Evolutionary conservation across 2,888 invertebrate genomes (phyloP).

Genomic region (Amiota minor): DNA sequence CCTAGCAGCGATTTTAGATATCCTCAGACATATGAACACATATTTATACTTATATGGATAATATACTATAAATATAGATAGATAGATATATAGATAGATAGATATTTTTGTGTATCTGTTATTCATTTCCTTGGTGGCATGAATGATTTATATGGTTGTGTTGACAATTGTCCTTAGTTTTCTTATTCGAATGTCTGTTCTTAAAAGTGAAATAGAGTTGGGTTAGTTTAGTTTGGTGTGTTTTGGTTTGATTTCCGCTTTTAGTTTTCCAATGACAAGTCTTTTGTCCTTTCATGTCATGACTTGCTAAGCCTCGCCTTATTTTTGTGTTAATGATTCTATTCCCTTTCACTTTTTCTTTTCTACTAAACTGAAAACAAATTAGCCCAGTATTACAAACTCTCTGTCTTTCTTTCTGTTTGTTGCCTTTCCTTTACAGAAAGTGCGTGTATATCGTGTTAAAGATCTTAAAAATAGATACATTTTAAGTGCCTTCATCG

Average conservation of each 20-base stretch:
- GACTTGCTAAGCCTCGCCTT: neutral
- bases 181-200: neutral
- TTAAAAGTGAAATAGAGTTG: neutral
- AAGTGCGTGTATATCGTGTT: neutral
- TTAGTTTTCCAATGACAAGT: neutral
- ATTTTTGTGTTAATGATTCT: constrained; percentile 6
- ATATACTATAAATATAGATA: neutral
- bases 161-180: constrained; percentile 49
- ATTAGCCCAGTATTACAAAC: neutral
- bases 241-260: constrained; percentile 10
- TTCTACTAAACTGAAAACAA: neutral
- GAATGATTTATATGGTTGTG: constrained; percentile 58
- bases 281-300: constrained; percentile 4
- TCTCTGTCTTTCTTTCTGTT: neutral
- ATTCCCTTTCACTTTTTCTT: neutral
- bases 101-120: neutral
- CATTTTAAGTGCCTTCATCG: neutral
- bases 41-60: constrained; percentile 8
- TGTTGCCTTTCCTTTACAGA: neutral
- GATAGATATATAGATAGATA: neutral
- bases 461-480: constrained; percentile 25
- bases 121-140: constrained; percentile 24
- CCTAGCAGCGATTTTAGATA: constrained; percentile 37
- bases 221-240: constrained; percentile 3
- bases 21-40: neutral